Evolutionary conservation across 2,797 vertebrate species (phyloP), one percentile per base, ranked within the genome.

Genomic region (Lepus townsendii): DNA sequence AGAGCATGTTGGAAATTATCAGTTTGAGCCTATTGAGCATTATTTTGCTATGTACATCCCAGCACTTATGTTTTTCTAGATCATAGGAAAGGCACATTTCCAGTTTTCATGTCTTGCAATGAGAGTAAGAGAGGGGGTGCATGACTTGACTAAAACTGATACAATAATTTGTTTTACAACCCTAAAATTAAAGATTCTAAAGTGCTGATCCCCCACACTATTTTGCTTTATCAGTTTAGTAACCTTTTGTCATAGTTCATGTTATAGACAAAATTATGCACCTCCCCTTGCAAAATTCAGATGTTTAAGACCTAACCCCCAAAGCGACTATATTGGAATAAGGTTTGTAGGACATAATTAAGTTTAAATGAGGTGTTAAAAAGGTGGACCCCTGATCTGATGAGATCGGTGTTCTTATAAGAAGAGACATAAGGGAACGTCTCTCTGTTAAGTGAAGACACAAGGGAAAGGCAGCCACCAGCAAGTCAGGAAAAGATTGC

Each of bases 101-200:
- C 91, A 60, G 54, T 50, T 68, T 60, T 50, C 2, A 22, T 26
- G 12, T 65, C 52, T 84, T 50, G 9, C 26, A 71, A 47, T 35
- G 20, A 5, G 2, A 14, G 13, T 62, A 19, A 52, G 35, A 20
- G 27, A 69, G 1, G n/a, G 26, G 9, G 57, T 17, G 32, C 24
- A 83, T 83, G 38, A 47, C 12, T 93, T 75, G 85, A 54, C 68
- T 83, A 83, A 77, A 80, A 42, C 16, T 19, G 79, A 32, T 6
- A 47, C 7, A 82, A 26, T 75, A 84, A n/a, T 35, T 35, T 4
- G 62, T 87, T 62, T 69, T 54, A 26, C 95, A 84, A 38, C 19
- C 19, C 35, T 90, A 30, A 66, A 79, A 88, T 89, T 76, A 75
- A n/a, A 77, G 35, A 62, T 68, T 95, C 90, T 78, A 35, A 90